Evolutionary conservation across 2,888 invertebrate genomes (phyloP), one percentile per base, ranked within the genome.

Genomic region (Lasioglossum morio): DNA sequence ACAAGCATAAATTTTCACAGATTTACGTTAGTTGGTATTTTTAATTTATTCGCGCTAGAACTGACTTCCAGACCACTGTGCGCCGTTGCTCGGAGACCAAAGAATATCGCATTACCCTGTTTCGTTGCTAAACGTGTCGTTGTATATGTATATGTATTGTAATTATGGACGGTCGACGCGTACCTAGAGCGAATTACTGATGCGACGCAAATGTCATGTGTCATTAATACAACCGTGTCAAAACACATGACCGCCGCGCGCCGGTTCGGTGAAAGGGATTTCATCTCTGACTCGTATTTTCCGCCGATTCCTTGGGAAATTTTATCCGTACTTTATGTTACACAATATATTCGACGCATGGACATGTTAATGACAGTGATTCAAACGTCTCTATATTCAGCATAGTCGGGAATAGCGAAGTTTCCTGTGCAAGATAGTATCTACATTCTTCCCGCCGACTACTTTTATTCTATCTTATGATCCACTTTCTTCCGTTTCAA

Each of bases 181-280:
- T 43, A 72, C 69, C 74, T 23, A 14, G 48, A 10, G 77, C 53
- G 79, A 85, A 53, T 76, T 66, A 74, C 43, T 48, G 66, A 82
- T 63, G 48, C 73, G 73, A 37, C 46, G 72, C 40, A 69, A 77
- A 80, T 84, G 60, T 46, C 79, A 48, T 60, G 63, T 73, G 23
- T 57, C 80, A 66, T 73, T 80, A 73, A 82, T 82, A 73, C 66
- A 69, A 60, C 7, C 46, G 60, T 77, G 27, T 76, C 69, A 48
- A 82, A 78, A 76, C 85, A 27, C 16, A 43, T 37, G 60, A 72
- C 30, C 69, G 4, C 37, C 37, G 37, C 37, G 37, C 34, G 27
- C 16, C 40, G 37, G 37, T 66, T 37, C 23, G 43, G 72, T 83
- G 79, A 83, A 83, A 80, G 80, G 72, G 40, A 63, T 30, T 60